phyloP scores from a whole-genome alignment of 1,140 invertebrate species.

The Saccostrea glomerata region DNA sequence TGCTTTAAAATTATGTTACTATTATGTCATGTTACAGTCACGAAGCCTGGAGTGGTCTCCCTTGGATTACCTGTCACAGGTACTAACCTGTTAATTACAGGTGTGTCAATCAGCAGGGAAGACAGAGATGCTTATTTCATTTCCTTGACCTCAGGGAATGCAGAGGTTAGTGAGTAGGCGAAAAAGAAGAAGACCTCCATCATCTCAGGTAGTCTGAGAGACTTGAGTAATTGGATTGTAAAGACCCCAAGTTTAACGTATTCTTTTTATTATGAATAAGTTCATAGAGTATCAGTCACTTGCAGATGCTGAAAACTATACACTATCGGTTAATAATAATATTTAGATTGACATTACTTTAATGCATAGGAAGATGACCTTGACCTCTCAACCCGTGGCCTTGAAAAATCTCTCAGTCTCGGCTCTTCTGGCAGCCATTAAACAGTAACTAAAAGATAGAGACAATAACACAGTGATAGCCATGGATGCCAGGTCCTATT shows the following conservation, averaged over 20 bases:
- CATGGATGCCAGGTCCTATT: constrained; percentile 84
- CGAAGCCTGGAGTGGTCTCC: background rate
- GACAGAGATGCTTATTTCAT: constrained; percentile 77
- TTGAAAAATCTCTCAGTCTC: constrained; percentile 63
- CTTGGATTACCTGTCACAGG: constrained; percentile 63
- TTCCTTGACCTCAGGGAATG: constrained; percentile 63
- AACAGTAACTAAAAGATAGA: constrained; percentile 58
- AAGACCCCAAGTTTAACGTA: no score
- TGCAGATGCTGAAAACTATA: no score
- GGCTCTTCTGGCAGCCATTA: constrained; percentile 62
- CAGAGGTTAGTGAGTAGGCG: constrained; percentile 8
- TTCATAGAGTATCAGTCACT: no score
- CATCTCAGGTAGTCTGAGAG: no score
- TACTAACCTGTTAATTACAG: constrained; percentile 70
- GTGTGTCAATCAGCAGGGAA: constrained; percentile 78
- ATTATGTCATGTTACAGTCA: background rate
- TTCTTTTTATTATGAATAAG: no score
- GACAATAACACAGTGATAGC: constrained; percentile 74
- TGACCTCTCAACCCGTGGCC: constrained; percentile 69
- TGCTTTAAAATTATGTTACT: no score
- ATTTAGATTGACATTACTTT: no score
- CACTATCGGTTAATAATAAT: no score
- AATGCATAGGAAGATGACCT: constrained; percentile 72
- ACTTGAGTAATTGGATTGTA: no score
- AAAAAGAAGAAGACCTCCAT: no score